phyloP scores from a whole-genome alignment of 2,797 vertebrate species.

The Gallinago nigripennis region DNA sequence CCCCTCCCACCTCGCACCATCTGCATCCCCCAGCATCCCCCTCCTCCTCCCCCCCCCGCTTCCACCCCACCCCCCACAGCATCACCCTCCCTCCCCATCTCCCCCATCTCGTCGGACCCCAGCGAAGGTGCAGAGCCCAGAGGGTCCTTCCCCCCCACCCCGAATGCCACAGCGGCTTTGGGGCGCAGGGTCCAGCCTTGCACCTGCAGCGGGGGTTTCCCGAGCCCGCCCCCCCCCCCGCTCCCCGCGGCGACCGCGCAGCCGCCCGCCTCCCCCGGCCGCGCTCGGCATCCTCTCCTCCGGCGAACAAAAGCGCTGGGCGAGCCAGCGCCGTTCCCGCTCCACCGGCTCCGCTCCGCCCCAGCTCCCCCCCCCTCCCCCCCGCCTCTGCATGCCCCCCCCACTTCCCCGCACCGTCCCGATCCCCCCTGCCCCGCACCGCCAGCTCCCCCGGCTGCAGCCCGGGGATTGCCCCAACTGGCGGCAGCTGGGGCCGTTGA shows the following conservation, averaged over 20 bases:
- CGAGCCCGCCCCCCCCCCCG: too few relatives aligned
- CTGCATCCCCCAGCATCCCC: background rate
- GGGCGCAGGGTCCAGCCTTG: background rate
- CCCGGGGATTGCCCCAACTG: too few relatives aligned
- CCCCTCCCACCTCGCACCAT: background rate
- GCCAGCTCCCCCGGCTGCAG: background rate
- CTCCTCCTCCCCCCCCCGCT: background rate
- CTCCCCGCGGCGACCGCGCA: background rate
- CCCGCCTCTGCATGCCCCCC: too few relatives aligned
- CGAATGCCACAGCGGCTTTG: background rate
- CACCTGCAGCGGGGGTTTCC: background rate
- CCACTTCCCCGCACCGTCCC: too few relatives aligned
- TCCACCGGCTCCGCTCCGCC: background rate
- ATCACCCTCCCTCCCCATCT: too few relatives aligned
- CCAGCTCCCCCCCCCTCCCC: too few relatives aligned
- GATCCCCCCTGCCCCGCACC: background rate
- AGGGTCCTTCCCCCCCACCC: background rate
- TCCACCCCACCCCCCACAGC: background rate
- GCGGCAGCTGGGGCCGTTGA: background rate
- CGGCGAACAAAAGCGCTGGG: background rate
- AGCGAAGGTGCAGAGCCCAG: background rate
- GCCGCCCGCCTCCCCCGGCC: background rate
- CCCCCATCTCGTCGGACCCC: background rate
- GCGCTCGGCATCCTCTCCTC: background rate
- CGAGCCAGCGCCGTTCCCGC: background rate